A percentile compares a stretch with the other conserved stretches of the same genome.
Conservation (phyloP, 2,888 invertebrate species). For the Eupeodes luniger region DNA sequence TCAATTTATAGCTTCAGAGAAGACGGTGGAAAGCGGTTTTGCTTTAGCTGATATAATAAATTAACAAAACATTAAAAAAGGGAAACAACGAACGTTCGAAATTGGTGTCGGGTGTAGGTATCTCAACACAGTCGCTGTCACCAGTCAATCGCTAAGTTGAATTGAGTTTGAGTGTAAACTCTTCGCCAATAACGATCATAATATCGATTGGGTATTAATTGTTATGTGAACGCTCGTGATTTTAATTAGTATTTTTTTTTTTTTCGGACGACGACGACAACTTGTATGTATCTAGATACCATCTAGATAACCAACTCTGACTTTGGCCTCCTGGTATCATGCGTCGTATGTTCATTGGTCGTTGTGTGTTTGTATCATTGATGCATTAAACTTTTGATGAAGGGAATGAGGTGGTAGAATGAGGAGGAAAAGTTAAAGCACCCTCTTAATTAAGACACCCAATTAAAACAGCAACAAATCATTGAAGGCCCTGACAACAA, state of each 20-base stretch:
- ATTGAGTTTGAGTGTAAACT: constrained; percentile 44
- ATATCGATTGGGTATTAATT: constrained; percentile 66
- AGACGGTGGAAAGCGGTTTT: background rate
- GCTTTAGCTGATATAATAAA: constrained; percentile 68
- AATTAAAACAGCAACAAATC: constrained; percentile 68
- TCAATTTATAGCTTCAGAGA: background rate
- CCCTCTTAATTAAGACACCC: constrained; percentile 68
- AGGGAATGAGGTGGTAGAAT: background rate
- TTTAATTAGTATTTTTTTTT: constrained; percentile 58
- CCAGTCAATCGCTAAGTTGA: constrained; percentile 17
- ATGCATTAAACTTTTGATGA: constrained; percentile 18
- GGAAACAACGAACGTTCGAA: constrained; percentile 18
- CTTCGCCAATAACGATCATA: constrained; percentile 50
- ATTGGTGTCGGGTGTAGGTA: constrained; percentile 26
- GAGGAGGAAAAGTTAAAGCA: constrained; percentile 10
- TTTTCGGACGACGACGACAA: constrained; percentile 30
- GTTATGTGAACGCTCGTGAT: constrained; percentile 72
- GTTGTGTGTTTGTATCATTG: background rate
- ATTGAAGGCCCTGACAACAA: constrained; percentile 53
- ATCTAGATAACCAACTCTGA: background rate
- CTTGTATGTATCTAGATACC: constrained; percentile 15
- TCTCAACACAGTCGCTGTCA: background rate
- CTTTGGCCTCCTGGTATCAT: too few species aligned
- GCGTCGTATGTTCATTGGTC: background rate
- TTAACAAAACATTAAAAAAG: constrained; percentile 61